These are phyloP conservation scores for Parnassius mnemosyne DNA, from an alignment of 2,888 invertebrate species.

Conservation along the genomic window DNA sequence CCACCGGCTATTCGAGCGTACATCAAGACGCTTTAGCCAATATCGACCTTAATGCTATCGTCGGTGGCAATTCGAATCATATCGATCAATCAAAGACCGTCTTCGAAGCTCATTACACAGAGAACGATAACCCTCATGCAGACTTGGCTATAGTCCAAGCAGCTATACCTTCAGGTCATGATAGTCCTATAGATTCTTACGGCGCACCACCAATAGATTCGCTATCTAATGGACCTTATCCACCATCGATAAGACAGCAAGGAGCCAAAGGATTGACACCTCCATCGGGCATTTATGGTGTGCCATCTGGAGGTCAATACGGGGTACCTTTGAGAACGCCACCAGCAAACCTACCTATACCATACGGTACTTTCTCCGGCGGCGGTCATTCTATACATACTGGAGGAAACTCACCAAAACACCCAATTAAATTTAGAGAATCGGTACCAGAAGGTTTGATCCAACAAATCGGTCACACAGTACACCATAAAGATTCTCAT, in stretches of 20 bases:
- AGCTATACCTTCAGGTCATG: slow-evolving; percentile 26
- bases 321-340: slow-evolving; percentile 72
- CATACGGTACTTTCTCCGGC: slow-evolving; percentile 68
- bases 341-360: slow-evolving; percentile 59
- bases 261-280: slow-evolving; percentile 77
- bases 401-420: slow-evolving; percentile 71
- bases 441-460: slow-evolving; percentile 86
- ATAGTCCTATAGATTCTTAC: slow-evolving; percentile 57
- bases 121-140: slow-evolving; percentile 46
- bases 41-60: slow-evolving; percentile 64
- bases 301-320: slow-evolving; percentile 54
- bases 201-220: slow-evolving; percentile 71
- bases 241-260: slow-evolving; percentile 59
- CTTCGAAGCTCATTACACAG: slow-evolving; percentile 75
- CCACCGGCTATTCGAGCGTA: slow-evolving; percentile 65
- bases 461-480: slow-evolving; percentile 83
- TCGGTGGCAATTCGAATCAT: slow-evolving; percentile 70
- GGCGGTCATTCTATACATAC: slow-evolving; percentile 64
- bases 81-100: slow-evolving; percentile 75
- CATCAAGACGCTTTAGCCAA: slow-evolving; percentile 71
- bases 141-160: slow-evolving; percentile 46
- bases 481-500: slow-evolving; percentile 82
- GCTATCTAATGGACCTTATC: slow-evolving; percentile 61
- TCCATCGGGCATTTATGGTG: slow-evolving; percentile 82
- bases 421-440: slow-evolving; percentile 87